Base-by-base conservation (phyloP, 2,797 vertebrate genomes). In the Danio albolineatus region DNA sequence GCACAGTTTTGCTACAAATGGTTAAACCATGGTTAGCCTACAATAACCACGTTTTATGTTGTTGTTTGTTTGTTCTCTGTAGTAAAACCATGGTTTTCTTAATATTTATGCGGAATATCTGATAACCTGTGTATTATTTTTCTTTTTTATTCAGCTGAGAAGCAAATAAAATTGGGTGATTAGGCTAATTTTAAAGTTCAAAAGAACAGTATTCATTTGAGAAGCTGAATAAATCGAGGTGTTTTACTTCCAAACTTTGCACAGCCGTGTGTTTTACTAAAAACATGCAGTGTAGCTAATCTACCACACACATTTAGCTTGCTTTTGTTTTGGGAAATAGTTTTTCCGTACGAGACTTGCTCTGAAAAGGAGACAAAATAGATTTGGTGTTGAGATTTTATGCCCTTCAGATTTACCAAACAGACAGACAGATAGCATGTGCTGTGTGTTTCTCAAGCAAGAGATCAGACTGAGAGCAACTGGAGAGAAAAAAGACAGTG, bases 371-470 rank as follows among this genome's bases (percentile, higher is more conserved):
- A 66, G 74, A 76, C 62, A 46, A 76, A 76, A 57, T 46, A 66
- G 74, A 76, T 46, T 66, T 44, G 66, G 16, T 56, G 39, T 44
- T 66, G 57, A 76, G 61, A 46, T 56, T 28, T 17, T 28, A 64
- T 43, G 51, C 3, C 51, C 41, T 36, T 57, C 19, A 57, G 49
- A 66, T 46, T 76, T 76, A 44, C 74, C 57, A 76, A 84, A 70
- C 71, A 60, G 43, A 73, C 41, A 44, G 44, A 46, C 51, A 51
- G 72, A 51, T 43, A 76, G 0, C 72, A 73, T 44, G 39, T 56
- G 6, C 56, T 46, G 21, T 46, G 14, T 60, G 43, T 61, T 16
- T 57, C 54, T 43, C 44, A 51, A 39, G 53, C 69, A 38, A 57
- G 39, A 64, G 36, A 75, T 64, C 48, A 21, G 38, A 21, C 46